Evolutionary conservation across 2,113 vertebrate genomes (phyloP).

Genomic region (Himantopus leucocephalus): DNA sequence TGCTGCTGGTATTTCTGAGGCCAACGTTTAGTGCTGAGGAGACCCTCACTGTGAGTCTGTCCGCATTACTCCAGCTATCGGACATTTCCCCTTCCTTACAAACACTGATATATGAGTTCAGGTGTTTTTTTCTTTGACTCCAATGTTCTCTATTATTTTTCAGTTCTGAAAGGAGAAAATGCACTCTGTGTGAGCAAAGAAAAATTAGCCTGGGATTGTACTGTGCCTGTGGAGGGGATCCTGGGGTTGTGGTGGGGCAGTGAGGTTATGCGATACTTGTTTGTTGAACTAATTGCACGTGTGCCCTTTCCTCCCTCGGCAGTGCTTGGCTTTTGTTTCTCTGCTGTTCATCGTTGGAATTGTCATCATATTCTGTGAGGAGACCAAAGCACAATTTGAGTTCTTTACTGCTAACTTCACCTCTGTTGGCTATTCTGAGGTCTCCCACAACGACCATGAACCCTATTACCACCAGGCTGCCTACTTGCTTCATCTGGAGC

Average conservation of each 20-base stretch:
- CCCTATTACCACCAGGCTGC: not conserved
- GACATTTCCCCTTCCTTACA: not conserved
- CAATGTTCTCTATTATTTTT: not conserved
- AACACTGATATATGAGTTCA: not conserved
- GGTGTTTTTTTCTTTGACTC: not conserved
- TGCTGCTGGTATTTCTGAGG: not conserved
- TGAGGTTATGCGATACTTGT: too few relatives aligned
- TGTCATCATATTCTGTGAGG: slow-evolving; percentile 55
- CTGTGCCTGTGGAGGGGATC: not conserved
- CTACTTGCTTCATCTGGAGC: slow-evolving; percentile 43
- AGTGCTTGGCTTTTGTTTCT: slow-evolving; percentile 45
- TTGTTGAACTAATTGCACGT: not conserved
- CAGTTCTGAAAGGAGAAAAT: not conserved
- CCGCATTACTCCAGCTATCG: not conserved
- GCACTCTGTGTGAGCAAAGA: not conserved
- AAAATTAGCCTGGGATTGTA: not conserved
- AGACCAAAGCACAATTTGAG: slow-evolving; percentile 33
- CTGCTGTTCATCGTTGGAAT: slow-evolving; percentile 51
- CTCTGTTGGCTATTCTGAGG: not conserved
- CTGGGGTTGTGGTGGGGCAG: not conserved
- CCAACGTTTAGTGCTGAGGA: not conserved
- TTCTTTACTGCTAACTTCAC: slow-evolving; percentile 16
- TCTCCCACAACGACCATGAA: not conserved
- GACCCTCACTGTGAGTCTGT: not conserved
- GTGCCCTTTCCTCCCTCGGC: not conserved